These are phyloP conservation scores for Pristis pectinata DNA, from an alignment of 2,797 vertebrate genomes.

Conservation along the genomic window DNA sequence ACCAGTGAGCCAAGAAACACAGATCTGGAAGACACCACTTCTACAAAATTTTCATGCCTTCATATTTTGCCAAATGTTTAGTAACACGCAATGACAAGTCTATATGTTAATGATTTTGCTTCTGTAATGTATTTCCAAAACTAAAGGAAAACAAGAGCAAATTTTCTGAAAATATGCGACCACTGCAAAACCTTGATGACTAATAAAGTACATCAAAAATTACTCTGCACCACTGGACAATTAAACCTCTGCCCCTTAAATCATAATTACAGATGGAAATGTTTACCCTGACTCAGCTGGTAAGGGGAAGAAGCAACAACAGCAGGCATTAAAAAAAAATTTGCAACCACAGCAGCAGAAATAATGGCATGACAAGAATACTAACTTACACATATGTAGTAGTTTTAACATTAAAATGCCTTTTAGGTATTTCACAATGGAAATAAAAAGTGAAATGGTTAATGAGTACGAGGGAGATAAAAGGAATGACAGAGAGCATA, in stretches of 20 bases:
- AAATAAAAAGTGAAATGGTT: not conserved
- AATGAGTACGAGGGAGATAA: not conserved
- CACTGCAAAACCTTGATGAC: not conserved
- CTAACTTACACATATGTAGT: not conserved
- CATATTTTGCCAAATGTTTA: not conserved
- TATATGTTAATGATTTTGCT: not conserved
- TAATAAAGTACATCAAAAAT: not conserved
- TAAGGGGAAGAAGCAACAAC: not conserved
- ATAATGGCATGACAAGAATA: not conserved
- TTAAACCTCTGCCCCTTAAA: not conserved
- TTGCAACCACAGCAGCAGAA: not conserved
- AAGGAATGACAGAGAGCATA: not conserved
- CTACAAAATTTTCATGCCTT: not conserved
- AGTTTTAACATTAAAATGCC: not conserved
- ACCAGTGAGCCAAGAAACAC: not conserved
- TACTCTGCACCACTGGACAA: not conserved
- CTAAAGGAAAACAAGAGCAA: not conserved
- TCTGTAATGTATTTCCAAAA: not conserved
- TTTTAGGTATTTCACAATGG: not conserved
- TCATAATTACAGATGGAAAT: not conserved
- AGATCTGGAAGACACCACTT: not conserved
- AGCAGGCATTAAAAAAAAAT: not conserved
- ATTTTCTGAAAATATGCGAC: not conserved
- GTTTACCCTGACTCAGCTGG: not conserved
- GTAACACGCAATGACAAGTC: not conserved